phyloP scores from a whole-genome alignment of 2,888 invertebrate species.

The Clepsis dumicolana region DNA sequence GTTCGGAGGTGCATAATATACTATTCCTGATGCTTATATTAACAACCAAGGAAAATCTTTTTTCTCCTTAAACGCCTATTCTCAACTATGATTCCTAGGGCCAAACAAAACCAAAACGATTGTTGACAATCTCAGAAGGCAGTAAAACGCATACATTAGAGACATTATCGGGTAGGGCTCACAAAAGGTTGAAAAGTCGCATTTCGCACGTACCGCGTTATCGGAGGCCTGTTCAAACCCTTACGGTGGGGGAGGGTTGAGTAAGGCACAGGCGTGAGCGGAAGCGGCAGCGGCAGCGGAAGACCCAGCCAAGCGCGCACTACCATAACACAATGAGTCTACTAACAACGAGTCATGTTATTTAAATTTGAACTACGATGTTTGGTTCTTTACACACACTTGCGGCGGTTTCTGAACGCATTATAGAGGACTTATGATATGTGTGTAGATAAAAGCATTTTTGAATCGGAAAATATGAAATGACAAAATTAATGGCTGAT shows the following conservation, averaged over 20 bases:
- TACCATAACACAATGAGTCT: no score
- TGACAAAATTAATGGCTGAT: no score
- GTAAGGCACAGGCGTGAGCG: slow-evolving; percentile 49
- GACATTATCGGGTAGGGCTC: slow-evolving; percentile 77
- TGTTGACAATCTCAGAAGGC: slow-evolving; percentile 64
- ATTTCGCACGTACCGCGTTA: slow-evolving; percentile 81
- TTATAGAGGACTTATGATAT: no score
- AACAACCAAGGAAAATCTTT: not conserved
- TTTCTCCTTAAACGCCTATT: not conserved
- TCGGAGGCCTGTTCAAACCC: slow-evolving; percentile 77
- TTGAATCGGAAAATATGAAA: no score
- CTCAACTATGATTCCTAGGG: slow-evolving; percentile 2
- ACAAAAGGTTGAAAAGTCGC: slow-evolving; percentile 85
- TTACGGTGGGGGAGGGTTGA: slow-evolving; percentile 77
- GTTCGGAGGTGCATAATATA: no score
- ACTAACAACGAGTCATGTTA: no score
- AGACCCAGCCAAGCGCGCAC: no score
- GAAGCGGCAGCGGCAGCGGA: slow-evolving; percentile 45
- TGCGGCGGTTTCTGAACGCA: no score
- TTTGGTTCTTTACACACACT: no score
- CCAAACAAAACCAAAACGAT: slow-evolving; percentile 12
- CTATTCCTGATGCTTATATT: no score
- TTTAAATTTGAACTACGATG: no score
- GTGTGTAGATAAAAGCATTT: no score
- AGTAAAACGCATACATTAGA: slow-evolving; percentile 69